Base-by-base conservation (phyloP, 2,113 vertebrate genomes). In the Tragelaphus imberbis region DNA sequence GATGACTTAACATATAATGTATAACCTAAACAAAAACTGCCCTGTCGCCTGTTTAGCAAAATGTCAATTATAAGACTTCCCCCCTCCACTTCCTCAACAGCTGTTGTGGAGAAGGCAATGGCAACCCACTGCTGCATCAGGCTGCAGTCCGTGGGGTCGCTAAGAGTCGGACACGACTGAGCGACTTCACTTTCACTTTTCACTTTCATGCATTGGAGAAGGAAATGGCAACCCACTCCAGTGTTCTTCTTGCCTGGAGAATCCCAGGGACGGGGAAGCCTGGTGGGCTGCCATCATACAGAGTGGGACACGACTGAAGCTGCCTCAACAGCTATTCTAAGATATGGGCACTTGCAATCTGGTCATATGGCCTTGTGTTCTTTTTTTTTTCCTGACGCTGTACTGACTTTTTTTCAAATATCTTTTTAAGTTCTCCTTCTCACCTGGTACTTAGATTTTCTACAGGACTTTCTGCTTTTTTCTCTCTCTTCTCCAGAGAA, bases 1-100 rank as follows among this genome's bases (percentile, higher is more conserved):
- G 94, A 85, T 75, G 86, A 91, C 40, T 98, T 94, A 90, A 89
- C 12, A 15, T 93, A 33, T 40, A 91, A 68, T 40, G 49, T 85
- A 49, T 16, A 97, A 95, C 40, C 15, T 89, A 87, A 95, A 85
- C 79, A 94, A 96, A 93, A 71, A 28, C 68, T 91, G 51, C 30
- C 56, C 63, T 84, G 8, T 79, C n/a, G 61, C 93, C 63, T 47
- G 7, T 61, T 88, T 27, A 90, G 63, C 55, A 84, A 92, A 90
- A 86, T 71, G 47, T 84, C 65, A 68, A 19, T 75, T n/a, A 55
- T 9, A 95, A 77, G 56, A 84, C 25, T 92, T 95, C 30, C 30
- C 53, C 33, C 44, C 44, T 44, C 49, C 40, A 97, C 27, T 51
- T 95, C 96, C 53, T 84, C 51, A 79, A 56, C 47, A 80, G 56